Base-by-base conservation (phyloP, 2,113 vertebrate species). In the Bombycilla garrulus region DNA sequence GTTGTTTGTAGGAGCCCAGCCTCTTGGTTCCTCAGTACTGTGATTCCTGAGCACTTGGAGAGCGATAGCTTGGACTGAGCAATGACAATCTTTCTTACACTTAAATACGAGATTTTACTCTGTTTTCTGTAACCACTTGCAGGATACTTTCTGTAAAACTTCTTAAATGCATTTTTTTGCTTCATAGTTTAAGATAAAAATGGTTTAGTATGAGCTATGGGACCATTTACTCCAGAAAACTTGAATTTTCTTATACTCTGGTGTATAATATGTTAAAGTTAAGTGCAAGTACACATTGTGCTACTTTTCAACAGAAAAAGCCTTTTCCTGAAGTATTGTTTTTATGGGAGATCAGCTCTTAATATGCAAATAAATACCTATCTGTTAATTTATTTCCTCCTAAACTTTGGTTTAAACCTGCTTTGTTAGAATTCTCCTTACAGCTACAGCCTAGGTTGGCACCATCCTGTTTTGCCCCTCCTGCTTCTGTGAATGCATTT, bases 361-460 rank as follows among this genome's bases (percentile, higher is more conserved):
- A 61, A 35, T 83, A 29, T 31, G 33, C 67, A 86, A 81, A 81
- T 81, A 93, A 95, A 70, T 29, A 58, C 40, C 23, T 56, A 25
- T 80, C 62, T 92, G 38, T n/a, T 62, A 2, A 12, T 73, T 66
- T 53, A 33, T 88, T 86, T 88, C 90, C 82, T 83, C 35, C 18
- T 53, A 40, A 79, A 22, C 71, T 72, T 53, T 86, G 38, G 2
- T 69, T 93, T 57, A 73, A 81, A 50, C 14, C 26, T 36, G 11
- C 88, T 92, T 70, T 92, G 86, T 80, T 90, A 29, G 35, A 47
- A 1, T 57, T 76, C 58, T 53, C 35, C 29, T 38, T 36, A 10
- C 31, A 36, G 16, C 77, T 18, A 2, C 29, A 38, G 71, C 73
- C 65, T 6, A 1, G 25, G 10, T 23, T 0, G 0, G 58, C 14